phyloP scores from a whole-genome alignment of 2,797 vertebrate genomes.

The Parambassis ranga region DNA sequence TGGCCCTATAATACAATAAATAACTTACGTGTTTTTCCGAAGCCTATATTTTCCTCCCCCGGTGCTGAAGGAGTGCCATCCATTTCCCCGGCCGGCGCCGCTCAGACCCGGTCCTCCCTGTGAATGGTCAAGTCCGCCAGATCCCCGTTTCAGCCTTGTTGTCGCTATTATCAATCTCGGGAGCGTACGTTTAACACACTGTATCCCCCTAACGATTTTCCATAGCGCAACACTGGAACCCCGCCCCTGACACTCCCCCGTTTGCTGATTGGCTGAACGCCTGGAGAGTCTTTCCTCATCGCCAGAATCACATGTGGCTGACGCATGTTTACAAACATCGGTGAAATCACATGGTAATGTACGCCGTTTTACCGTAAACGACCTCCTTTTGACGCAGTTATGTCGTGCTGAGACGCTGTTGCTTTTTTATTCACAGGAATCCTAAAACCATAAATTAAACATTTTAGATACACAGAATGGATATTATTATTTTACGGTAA shows the following conservation, averaged over 20 bases:
- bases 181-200: constrained; percentile 68
- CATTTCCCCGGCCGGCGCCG: not conserved
- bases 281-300: constrained; percentile 59
- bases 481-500: not conserved
- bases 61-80: not conserved
- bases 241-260: constrained; percentile 81
- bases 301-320: constrained; percentile 82
- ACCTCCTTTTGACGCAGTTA: constrained; percentile 56
- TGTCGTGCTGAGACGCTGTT: constrained; percentile 36
- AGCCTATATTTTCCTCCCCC: constrained; percentile 3
- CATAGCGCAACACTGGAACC: constrained; percentile 73
- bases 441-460: not conserved
- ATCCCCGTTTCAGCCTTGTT: constrained; percentile 31
- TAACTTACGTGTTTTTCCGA: constrained; percentile 67
- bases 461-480: not conserved
- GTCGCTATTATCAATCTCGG: constrained; percentile 58
- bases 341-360: constrained; percentile 76
- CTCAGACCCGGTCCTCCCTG: constrained; percentile 15
- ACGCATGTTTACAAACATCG: constrained; percentile 90
- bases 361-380: constrained; percentile 71
- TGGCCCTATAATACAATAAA: constrained; percentile 32
- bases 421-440: no score
- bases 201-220: constrained; percentile 76
- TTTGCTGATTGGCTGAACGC: constrained; percentile 62
- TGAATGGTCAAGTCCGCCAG: constrained; percentile 2